Evolutionary conservation across 2,797 vertebrate species (phyloP).

Genomic region (Tamandua tetradactyla): DNA sequence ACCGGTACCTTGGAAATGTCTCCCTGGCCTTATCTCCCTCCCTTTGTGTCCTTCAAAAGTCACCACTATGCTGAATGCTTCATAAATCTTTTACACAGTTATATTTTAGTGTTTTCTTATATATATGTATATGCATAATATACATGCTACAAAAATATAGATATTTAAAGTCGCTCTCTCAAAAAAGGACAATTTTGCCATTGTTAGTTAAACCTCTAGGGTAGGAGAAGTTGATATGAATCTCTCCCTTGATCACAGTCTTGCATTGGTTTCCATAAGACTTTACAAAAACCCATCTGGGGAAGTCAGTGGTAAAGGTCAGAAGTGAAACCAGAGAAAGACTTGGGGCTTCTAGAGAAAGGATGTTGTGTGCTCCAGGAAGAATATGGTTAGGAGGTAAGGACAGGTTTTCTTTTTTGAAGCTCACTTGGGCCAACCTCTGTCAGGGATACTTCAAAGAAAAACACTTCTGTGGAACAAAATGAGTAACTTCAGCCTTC

Average conservation of each 20-base stretch:
- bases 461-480: neutral
- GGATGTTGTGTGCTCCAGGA: neutral
- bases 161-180: neutral
- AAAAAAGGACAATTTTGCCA: neutral
- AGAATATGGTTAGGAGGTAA: no score
- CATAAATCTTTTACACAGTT: neutral
- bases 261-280: neutral
- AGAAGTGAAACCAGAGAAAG: neutral
- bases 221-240: neutral
- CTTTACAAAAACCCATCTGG: neutral
- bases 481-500: neutral
- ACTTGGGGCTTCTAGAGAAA: neutral
- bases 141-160: fast-evolving
- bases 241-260: neutral
- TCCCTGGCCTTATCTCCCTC: neutral
- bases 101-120: neutral
- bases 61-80: neutral
- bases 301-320: neutral
- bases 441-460: neutral
- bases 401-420: neutral
- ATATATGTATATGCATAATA: neutral
- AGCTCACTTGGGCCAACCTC: neutral
- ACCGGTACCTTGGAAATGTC: no score
- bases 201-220: neutral
- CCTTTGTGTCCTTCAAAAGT: neutral